Evolutionary conservation across 2,113 vertebrate species (phyloP).

Genomic region (Hippocampus guttulatus): DNA sequence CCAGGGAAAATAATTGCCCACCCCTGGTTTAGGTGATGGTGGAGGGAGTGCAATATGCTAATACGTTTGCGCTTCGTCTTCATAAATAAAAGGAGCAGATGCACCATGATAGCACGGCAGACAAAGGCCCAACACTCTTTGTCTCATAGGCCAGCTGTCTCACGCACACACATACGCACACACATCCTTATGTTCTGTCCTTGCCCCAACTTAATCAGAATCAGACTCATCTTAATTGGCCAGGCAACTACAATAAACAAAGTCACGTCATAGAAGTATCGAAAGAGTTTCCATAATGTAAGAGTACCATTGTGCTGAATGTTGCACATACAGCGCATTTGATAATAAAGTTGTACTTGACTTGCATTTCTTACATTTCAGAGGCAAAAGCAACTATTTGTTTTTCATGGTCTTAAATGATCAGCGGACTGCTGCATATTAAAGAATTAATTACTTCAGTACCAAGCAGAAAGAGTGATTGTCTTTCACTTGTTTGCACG

Average conservation of each 20-base stretch:
- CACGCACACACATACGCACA: not conserved
- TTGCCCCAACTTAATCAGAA: no score
- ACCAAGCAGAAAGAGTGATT: no score
- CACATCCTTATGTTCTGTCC: not conserved
- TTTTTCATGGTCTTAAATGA: not conserved
- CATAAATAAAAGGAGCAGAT: constrained; percentile 64
- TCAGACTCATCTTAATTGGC: no score
- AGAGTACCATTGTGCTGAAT: no score
- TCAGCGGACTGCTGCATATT: not conserved
- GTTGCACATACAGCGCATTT: no score
- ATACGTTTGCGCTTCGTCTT: not conserved
- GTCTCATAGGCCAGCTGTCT: constrained; percentile 60
- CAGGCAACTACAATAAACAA: no score
- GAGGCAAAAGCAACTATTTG: not conserved
- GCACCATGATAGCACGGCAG: constrained; percentile 44
- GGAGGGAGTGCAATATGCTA: constrained; percentile 1
- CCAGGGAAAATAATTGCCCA: no score
- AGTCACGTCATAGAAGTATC: no score
- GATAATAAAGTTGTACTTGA: no score
- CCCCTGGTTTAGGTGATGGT: not conserved
- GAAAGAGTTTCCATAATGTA: no score
- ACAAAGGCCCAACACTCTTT: constrained; percentile 4
- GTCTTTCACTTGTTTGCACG: not conserved
- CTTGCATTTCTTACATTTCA: not conserved
- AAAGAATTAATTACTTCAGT: not conserved